phyloP scores from a whole-genome alignment of 2,113 vertebrate genomes.

The Lophotis ruficrista region DNA sequence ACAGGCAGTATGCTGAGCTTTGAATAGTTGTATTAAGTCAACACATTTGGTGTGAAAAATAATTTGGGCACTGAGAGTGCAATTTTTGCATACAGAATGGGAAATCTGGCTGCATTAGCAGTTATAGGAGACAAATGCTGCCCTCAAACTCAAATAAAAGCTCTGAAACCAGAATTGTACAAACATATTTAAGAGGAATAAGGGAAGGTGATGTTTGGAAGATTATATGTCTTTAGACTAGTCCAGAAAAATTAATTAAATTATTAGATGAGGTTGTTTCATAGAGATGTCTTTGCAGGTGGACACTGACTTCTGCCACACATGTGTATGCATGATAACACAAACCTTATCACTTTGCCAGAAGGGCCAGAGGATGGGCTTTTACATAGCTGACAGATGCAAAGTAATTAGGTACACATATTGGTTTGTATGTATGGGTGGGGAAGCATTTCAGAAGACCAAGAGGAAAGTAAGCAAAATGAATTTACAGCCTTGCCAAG shows the following conservation, averaged over 20 bases:
- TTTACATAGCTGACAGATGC: background rate
- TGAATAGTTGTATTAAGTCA: background rate
- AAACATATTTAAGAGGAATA: background rate
- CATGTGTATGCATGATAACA: background rate
- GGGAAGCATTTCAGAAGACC: background rate
- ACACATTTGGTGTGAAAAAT: background rate
- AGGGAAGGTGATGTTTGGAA: background rate
- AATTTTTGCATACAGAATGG: background rate
- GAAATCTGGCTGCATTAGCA: background rate
- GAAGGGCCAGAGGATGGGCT: background rate
- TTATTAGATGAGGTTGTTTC: background rate
- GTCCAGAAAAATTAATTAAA: background rate
- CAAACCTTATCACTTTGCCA: background rate
- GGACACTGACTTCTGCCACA: background rate
- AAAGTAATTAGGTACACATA: background rate
- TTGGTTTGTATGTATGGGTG: too few relatives aligned
- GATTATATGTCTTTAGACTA: background rate
- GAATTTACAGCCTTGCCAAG: background rate
- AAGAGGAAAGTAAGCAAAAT: background rate
- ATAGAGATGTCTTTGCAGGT: background rate
- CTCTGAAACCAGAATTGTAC: background rate
- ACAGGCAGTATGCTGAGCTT: background rate
- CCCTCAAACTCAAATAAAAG: background rate
- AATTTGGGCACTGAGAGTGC: background rate
- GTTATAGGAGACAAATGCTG: background rate